A percentile compares a stretch with the other conserved stretches of the same genome.
These are phyloP conservation scores for Monochamus alternatus DNA, from an alignment of 2,888 invertebrate species.

Conservation along the genomic window DNA sequence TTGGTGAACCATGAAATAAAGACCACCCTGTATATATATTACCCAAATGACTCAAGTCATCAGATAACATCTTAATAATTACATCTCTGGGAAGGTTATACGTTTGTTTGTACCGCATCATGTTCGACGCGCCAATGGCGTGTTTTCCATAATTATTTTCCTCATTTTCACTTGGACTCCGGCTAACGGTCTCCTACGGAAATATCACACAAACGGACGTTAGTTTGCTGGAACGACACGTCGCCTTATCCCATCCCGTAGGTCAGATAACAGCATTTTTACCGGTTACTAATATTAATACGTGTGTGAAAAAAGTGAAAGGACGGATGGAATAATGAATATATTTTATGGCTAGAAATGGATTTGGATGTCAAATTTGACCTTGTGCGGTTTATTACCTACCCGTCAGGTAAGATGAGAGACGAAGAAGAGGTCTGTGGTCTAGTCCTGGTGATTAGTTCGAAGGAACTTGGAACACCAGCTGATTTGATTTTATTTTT, in stretches of 20 bases:
- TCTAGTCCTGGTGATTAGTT: conserved; percentile 19
- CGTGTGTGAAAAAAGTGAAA: conserved; percentile 33
- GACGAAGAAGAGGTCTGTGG: conserved; percentile 17
- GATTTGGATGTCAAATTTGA: conserved; percentile 22
- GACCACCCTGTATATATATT: too few relatives aligned
- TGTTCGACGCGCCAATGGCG: neutral
- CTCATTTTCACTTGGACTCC: neutral
- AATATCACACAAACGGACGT: neutral
- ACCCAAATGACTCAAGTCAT: too few relatives aligned
- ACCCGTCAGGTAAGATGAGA: conserved; percentile 9
- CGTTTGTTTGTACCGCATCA: neutral
- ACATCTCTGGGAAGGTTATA: neutral
- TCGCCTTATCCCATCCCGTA: conserved; percentile 29
- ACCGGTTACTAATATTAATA: conserved; percentile 37
- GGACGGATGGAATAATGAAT: neutral
- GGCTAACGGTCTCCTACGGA: conserved; percentile 4
- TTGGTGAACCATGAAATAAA: too few relatives aligned
- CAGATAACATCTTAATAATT: neutral
- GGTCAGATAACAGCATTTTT: conserved; percentile 49
- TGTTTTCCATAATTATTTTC: neutral
- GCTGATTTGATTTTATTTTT: neutral
- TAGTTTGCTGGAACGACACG: conserved; percentile 7
- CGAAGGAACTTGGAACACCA: neutral
- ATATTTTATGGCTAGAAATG: neutral
- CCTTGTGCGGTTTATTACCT: conserved; percentile 30